phyloP scores from a whole-genome alignment of 2,888 invertebrate genomes.

The Lepidocyrtinus sp. region DNA sequence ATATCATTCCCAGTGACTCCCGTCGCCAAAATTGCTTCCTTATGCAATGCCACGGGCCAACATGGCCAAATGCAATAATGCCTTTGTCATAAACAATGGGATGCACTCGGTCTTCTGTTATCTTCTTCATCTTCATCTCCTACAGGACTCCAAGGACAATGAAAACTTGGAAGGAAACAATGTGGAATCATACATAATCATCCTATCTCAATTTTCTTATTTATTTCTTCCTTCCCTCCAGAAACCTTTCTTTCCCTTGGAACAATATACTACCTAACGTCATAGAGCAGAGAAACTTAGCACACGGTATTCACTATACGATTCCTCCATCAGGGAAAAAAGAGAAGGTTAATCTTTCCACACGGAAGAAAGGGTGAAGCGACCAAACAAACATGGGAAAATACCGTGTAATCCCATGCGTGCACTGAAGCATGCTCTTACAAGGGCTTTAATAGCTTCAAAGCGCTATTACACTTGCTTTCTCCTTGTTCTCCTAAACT shows the following conservation, averaged over 20 bases:
- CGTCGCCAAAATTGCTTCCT: no score
- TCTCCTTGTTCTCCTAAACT: not conserved
- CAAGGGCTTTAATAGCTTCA: constrained; percentile 46
- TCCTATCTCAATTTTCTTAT: no score
- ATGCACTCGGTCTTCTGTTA: no score
- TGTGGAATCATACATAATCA: no score
- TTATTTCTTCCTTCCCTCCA: no score
- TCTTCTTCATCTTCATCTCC: no score
- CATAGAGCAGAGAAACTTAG: not conserved
- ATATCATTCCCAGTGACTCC: no score
- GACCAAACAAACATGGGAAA: constrained; percentile 57
- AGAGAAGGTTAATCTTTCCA: constrained; percentile 48
- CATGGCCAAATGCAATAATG: no score
- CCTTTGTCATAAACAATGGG: no score
- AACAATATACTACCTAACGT: not conserved
- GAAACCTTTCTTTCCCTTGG: not conserved
- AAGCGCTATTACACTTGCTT: not conserved
- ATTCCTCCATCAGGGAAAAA: constrained; percentile 33
- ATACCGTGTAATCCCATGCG: constrained; percentile 53
- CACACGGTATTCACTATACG: not conserved
- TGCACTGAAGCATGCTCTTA: constrained; percentile 47
- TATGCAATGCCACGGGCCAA: no score
- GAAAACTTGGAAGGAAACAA: no score
- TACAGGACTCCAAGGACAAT: no score
- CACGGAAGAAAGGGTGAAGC: constrained; percentile 46